phyloP scores from a whole-genome alignment of 2,113 vertebrate species.

The Phylloscopus whistleri region DNA sequence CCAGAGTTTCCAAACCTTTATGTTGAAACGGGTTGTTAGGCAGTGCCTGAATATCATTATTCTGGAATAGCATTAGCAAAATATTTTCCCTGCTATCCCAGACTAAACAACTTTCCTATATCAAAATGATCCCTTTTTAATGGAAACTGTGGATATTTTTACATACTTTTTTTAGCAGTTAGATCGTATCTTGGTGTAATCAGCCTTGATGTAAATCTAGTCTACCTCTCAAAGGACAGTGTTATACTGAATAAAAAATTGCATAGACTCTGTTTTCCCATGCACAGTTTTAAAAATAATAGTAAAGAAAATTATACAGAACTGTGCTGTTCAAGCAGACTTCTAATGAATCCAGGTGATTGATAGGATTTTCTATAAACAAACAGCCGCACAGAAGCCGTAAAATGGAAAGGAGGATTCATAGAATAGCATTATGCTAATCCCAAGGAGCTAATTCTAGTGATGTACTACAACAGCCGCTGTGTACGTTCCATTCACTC shows the following conservation, averaged over 20 bases:
- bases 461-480: slow-evolving; percentile 66
- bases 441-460: slow-evolving; percentile 75
- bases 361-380: slow-evolving; percentile 74
- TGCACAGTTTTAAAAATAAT: slow-evolving; percentile 65
- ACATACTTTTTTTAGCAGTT: slow-evolving; percentile 51
- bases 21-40: slow-evolving; percentile 40
- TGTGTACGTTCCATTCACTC: slow-evolving; percentile 49
- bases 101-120: slow-evolving; percentile 67
- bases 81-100: slow-evolving; percentile 49
- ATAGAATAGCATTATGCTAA: slow-evolving; percentile 74
- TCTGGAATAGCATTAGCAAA: slow-evolving; percentile 54
- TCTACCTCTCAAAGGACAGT: slow-evolving; percentile 66
- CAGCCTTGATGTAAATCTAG: slow-evolving; percentile 70
- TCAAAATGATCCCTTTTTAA: slow-evolving; percentile 65
- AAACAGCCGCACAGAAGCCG: slow-evolving; percentile 69
- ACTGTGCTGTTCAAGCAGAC: slow-evolving; percentile 70
- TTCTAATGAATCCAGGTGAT: slow-evolving; percentile 75
- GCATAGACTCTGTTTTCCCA: slow-evolving; percentile 50
- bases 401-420: slow-evolving; percentile 72
- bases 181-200: slow-evolving; percentile 69
- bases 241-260: slow-evolving; percentile 68
- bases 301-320: slow-evolving; percentile 70
- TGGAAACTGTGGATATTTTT: slow-evolving; percentile 65
- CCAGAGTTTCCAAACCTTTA: slow-evolving; percentile 31
- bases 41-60: slow-evolving; percentile 58